phyloP scores from a whole-genome alignment of 2,113 vertebrate species.

The Nycticebus coucang region DNA sequence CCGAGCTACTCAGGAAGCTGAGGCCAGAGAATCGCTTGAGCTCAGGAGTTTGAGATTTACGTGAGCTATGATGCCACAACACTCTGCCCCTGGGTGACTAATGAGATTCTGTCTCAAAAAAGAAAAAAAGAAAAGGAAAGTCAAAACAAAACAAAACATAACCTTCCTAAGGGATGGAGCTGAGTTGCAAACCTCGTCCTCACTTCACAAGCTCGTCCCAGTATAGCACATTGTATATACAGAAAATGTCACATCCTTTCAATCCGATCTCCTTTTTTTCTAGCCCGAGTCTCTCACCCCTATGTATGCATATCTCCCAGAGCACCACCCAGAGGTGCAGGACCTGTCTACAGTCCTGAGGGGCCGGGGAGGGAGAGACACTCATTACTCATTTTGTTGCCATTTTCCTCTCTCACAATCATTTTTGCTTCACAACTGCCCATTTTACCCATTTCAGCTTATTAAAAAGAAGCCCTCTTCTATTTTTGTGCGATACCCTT shows the following conservation, averaged over 20 bases:
- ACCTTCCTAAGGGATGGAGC: background rate
- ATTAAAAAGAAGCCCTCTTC: conserved; percentile 59
- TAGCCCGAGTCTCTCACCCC: background rate
- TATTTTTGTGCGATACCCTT: background rate
- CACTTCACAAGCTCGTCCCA: background rate
- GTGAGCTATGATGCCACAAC: no score
- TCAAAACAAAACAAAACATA: background rate
- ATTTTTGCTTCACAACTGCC: conserved; percentile 50
- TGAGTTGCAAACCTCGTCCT: background rate
- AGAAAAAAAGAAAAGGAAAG: no score
- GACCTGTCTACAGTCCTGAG: background rate
- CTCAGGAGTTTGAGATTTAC: no score
- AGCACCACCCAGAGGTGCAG: background rate
- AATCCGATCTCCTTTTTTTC: background rate
- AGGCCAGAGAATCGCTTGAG: no score
- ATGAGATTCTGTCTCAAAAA: no score
- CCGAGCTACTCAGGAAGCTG: no score
- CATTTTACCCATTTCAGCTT: conserved; percentile 42
- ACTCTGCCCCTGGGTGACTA: no score
- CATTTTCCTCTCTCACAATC: conserved; percentile 29
- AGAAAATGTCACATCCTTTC: background rate
- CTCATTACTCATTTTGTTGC: background rate
- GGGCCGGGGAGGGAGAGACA: background rate
- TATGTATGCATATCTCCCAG: conserved; percentile 16
- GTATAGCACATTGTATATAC: background rate